phyloP scores from a whole-genome alignment of 2,113 vertebrate genomes.

The Sprattus sprattus region DNA sequence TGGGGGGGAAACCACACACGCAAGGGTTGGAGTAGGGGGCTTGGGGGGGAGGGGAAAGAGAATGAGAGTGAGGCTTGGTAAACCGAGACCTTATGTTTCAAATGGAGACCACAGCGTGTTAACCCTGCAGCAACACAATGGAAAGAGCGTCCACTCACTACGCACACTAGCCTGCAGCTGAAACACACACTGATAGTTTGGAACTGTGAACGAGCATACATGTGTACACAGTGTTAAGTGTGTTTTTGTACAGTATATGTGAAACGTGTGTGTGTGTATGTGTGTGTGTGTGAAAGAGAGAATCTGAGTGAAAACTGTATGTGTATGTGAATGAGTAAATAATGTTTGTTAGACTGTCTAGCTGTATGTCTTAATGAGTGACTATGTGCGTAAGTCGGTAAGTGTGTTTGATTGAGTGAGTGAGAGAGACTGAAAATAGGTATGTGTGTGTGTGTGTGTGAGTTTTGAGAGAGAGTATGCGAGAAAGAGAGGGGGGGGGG shows the following conservation, averaged over 20 bases:
- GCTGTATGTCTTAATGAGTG: background rate
- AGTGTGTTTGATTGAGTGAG: background rate
- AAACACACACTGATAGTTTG: background rate
- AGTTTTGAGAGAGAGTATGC: too few relatives aligned
- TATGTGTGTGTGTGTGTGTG: background rate
- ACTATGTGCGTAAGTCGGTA: background rate
- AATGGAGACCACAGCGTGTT: background rate
- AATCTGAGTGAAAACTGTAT: background rate
- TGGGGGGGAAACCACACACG: background rate
- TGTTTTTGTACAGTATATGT: too few relatives aligned
- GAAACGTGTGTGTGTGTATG: background rate
- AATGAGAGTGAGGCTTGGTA: background rate
- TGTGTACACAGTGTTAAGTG: background rate
- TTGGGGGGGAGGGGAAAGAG: background rate
- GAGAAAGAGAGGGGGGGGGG: too few relatives aligned
- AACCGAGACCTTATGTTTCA: background rate
- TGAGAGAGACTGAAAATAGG: background rate
- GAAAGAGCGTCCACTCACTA: background rate
- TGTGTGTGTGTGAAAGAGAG: background rate
- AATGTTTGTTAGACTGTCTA: background rate
- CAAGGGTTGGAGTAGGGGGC: background rate
- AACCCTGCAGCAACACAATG: background rate
- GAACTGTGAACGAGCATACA: background rate
- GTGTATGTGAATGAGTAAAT: background rate
- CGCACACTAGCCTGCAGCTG: background rate